Evolutionary conservation across 2,113 vertebrate species (phyloP), one percentile per base, ranked within the genome.

Genomic region (Caloenas nicobarica): DNA sequence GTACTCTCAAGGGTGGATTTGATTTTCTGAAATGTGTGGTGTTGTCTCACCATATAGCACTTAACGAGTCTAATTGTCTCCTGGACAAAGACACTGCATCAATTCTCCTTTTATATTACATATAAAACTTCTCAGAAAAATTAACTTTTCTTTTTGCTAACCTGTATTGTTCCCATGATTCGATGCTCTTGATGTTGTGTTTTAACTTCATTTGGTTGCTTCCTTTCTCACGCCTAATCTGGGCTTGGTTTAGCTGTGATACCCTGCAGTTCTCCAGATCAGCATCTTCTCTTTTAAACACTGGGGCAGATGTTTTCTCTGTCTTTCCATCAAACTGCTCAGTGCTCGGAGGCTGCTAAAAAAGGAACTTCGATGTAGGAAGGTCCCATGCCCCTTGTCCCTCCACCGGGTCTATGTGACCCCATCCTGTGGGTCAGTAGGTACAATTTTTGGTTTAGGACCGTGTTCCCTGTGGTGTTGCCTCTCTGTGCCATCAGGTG

Each of bases 391-490:
- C 7, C 40, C 18, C 16, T 56, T 42, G 7, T 69, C 8, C 12
- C 16, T 57, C 28, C 33, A 1, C 34, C 34, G 25, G 18, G 17
- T 61, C 38, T 5, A 1, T 5, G 23, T 40, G 10, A 61, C 51
- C 34, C 21, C 36, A 3, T n/a, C 16, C 23, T 33, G 24, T n/a
- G 56, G 24, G 26, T 42, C 23, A 24, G 24, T 38, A 62, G 24
- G 26, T 50, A 21, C 6, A 11, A 61, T 16, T 28, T 58, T n/a
- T 57, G 34, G 13, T 13, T 62, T 50, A 31, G 74, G n/a, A 61
- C 31, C 29, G 3, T 2, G 0, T 14, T 89, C 28, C 9, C 23
- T 13, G 9, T 38, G 34, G 34, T 1, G 1, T 42, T 28, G 54
- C 29, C 22, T 64, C 34, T 42, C 16, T 1, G 2, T 2, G 4